Evolutionary conservation across 2,797 vertebrate species (phyloP).

Genomic region (Rachycentron canadum): DNA sequence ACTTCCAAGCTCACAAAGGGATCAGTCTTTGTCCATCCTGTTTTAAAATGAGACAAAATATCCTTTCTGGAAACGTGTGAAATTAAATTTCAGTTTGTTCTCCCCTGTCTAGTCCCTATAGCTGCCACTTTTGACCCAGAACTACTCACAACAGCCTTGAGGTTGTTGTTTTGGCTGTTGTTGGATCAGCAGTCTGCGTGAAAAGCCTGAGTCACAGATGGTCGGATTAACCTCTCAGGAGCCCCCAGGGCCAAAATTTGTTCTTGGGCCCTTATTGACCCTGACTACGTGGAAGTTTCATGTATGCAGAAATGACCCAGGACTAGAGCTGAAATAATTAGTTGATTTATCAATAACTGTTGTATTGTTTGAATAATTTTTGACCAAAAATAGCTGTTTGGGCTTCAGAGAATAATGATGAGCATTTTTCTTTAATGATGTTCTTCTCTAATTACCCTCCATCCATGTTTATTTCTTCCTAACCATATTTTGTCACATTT

Average conservation of each 20-base stretch:
- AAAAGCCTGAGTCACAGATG: conserved; percentile 11
- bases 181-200: conserved; percentile 34
- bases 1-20: neutral
- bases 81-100: conserved; percentile 17
- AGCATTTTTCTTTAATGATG: neutral
- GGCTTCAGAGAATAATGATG: neutral
- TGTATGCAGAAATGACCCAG: neutral
- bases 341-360: neutral
- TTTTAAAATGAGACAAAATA: neutral
- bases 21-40: neutral
- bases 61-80: neutral
- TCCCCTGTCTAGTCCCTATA: conserved; percentile 18
- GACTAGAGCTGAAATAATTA: neutral
- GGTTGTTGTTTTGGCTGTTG: conserved; percentile 34
- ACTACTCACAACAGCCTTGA: conserved; percentile 29
- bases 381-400: neutral
- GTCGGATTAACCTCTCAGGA: neutral
- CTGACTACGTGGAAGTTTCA: neutral
- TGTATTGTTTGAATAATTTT: neutral
- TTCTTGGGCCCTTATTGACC: neutral
- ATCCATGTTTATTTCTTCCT: too few species aligned
- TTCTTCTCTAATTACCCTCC: too few species aligned
- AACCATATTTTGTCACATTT: too few species aligned
- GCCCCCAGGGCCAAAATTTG: neutral
- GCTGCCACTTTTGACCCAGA: conserved; percentile 26